Conservation (phyloP, 1,140 invertebrate genomes). For the Lepidurus apus region DNA sequence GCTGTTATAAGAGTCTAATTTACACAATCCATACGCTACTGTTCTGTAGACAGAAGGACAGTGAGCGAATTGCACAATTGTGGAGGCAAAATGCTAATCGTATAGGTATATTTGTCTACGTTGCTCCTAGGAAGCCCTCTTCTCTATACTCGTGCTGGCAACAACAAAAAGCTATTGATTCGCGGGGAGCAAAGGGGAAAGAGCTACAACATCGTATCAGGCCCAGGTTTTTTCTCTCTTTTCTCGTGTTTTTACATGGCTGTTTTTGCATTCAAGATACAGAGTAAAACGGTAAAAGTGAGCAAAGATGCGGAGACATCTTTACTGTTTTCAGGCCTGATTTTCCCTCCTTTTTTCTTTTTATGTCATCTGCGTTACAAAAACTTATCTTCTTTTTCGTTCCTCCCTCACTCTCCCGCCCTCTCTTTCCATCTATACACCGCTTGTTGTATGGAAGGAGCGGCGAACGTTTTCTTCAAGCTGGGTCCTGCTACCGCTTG, state of each 20-base stretch:
- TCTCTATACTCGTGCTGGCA: not conserved
- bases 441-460: too few relatives aligned
- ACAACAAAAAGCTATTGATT: slow-evolving; percentile 8
- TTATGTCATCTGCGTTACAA: not conserved
- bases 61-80: too few relatives aligned
- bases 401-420: not conserved
- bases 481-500: too few relatives aligned
- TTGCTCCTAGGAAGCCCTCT: too few relatives aligned
- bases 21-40: too few relatives aligned
- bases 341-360: not conserved
- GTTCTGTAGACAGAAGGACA: too few relatives aligned
- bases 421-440: too few relatives aligned
- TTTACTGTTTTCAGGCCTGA: not conserved
- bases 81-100: too few relatives aligned
- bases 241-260: not conserved
- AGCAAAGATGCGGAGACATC: not conserved
- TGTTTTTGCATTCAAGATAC: slow-evolving; percentile 7
- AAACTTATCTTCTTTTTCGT: not conserved
- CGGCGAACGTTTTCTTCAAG: too few relatives aligned
- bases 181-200: not conserved
- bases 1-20: too few relatives aligned
- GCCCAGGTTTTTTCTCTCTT: not conserved
- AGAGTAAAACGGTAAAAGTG: not conserved
- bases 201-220: not conserved
- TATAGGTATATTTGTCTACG: too few relatives aligned